These are phyloP conservation scores for Brachionus koreanus DNA, from an alignment of 1,140 invertebrate genomes.

Conservation along the genomic window DNA sequence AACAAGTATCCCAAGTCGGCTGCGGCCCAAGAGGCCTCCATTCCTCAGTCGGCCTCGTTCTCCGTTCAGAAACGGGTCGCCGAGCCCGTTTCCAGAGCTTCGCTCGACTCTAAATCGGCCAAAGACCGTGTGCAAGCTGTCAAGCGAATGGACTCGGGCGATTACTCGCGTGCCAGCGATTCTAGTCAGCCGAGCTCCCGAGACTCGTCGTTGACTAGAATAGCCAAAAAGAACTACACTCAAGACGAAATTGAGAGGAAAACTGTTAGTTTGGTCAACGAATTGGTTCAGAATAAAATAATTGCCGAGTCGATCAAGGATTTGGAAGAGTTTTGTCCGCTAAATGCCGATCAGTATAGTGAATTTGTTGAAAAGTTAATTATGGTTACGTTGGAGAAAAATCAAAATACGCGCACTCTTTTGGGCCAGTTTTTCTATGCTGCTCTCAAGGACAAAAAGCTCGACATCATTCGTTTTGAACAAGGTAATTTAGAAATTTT, in stretches of 20 bases:
- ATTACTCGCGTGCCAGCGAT: background rate
- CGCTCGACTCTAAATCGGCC: background rate
- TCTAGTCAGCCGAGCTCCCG: conserved; percentile 2
- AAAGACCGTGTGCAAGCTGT: background rate
- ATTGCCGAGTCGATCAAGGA: conserved; percentile 23
- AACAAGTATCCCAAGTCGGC: background rate
- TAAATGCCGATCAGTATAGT: background rate
- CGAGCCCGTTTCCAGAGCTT: background rate
- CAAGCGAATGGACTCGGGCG: background rate
- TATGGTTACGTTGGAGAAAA: background rate
- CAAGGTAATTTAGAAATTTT: background rate
- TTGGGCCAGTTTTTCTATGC: background rate
- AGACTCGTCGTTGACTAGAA: background rate
- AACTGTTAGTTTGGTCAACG: background rate
- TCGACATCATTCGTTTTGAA: background rate
- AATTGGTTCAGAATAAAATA: background rate
- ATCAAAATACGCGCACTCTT: background rate
- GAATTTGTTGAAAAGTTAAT: conserved; percentile 10
- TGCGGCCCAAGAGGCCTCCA: background rate
- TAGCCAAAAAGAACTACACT: background rate
- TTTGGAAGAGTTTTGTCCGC: background rate
- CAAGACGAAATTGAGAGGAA: conserved; percentile 1
- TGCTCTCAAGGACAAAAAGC: background rate
- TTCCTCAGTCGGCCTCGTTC: background rate
- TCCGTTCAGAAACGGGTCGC: background rate